Evolutionary conservation across 2,113 vertebrate species (phyloP), one percentile per base, ranked within the genome.

Genomic region (Chaetura pelagica): DNA sequence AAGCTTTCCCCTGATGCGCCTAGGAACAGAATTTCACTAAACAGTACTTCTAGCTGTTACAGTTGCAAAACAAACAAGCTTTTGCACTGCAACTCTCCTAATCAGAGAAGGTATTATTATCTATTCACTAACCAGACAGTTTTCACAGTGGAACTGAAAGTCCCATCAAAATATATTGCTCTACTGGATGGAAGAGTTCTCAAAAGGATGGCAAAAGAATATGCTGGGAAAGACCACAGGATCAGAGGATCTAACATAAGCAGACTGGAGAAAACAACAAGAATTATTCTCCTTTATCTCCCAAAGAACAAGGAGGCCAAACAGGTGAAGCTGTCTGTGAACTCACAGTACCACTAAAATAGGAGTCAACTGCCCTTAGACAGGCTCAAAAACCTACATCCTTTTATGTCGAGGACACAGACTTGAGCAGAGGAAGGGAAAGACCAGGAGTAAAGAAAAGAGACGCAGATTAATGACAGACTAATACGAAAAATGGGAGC

Each of bases 331-430:
- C 5, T 54, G 26, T 10, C 44, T 23, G 12, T 21, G 10, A 13
- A 78, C 24, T 34, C 38, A 12, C 14, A 68, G 48, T 5, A 87
- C 10, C 62, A 46, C 16, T 51, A 64, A 69, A 90, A 42, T 1
- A 73, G n/a, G 18, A 79, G 62, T 48, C 12, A 40, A 48, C 7
- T 52, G 34, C 12, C 38, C 27, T 13, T 82, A 75, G 1, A 81
- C 13, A 71, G 32, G 17, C n/a, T 91, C 26, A 40, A 48, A 48
- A 46, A 86, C 12, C 49, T 13, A 63, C 44, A 32, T 29, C 9
- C 3, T 72, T 82, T 76, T 30, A 49, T 1, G 2, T 51, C 27
- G 18, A 20, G 21, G n/a, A 71, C 46, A 44, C 0, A 0, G 23
- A 76, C 17, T n/a, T 26, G 23, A 72, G 35, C 15, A 75, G 20